Percentiles rank a stretch among this genome's conserved stretches.
Conservation (phyloP, 2,797 vertebrate species). For the Kryptopterus vitreolus region DNA sequence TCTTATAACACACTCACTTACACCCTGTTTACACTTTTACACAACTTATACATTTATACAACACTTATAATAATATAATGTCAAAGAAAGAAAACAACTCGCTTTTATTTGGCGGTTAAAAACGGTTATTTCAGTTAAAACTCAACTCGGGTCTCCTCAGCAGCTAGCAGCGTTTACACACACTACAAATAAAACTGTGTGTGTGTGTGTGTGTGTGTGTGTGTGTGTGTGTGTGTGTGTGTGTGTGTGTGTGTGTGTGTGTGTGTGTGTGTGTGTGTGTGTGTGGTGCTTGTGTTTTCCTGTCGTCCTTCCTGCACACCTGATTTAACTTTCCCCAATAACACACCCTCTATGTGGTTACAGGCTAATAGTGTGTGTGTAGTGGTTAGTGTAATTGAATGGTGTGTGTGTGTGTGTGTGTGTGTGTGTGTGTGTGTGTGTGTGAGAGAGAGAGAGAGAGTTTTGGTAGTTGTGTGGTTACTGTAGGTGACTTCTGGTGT, state of each 20-base stretch:
- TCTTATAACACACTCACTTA: too few relatives aligned
- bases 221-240: not conserved
- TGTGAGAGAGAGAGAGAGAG: too few relatives aligned
- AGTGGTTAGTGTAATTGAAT: too few relatives aligned
- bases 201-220: not conserved
- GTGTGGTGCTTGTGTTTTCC: not conserved
- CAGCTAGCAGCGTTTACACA: too few relatives aligned
- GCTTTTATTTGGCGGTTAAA: not conserved
- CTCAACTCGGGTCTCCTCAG: too few relatives aligned
- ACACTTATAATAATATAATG: too few relatives aligned
- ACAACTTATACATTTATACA: too few relatives aligned
- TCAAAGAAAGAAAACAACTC: not conserved
- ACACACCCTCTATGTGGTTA: constrained; percentile 4
- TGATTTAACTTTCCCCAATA: not conserved
- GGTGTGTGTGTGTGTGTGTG: not conserved
- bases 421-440: not conserved
- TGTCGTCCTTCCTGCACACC: not conserved
- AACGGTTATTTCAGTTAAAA: not conserved
- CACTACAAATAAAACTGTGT: not conserved
- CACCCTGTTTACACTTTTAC: too few relatives aligned
- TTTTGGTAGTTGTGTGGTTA: too few relatives aligned
- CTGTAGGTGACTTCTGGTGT: too few relatives aligned
- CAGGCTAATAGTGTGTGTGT: not conserved
- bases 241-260: not conserved
- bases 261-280: not conserved